These are phyloP conservation scores for Embiotoca jacksoni DNA, from an alignment of 2,113 vertebrate genomes.

Conservation along the genomic window DNA sequence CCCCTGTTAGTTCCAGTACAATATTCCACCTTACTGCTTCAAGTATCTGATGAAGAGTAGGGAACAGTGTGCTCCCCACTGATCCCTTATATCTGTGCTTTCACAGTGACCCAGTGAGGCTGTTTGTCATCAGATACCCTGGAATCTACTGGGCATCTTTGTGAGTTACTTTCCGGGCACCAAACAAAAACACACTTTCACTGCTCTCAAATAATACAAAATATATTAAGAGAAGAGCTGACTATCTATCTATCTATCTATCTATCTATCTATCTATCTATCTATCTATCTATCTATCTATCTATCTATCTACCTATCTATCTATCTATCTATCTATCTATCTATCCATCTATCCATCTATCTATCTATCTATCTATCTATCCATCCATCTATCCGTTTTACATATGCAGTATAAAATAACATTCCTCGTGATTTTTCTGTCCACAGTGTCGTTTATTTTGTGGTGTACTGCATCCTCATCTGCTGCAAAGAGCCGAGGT, in stretches of 20 bases:
- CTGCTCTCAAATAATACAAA: not conserved
- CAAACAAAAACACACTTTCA: not conserved
- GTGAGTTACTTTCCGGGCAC: slow-evolving; percentile 84
- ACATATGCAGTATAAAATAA: not conserved
- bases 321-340: too few species aligned
- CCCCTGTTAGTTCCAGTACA: not conserved
- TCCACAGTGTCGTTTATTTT: slow-evolving; percentile 89
- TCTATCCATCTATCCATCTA: too few species aligned
- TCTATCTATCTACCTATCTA: too few species aligned
- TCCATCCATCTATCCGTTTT: too few species aligned
- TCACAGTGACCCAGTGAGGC: slow-evolving; percentile 82
- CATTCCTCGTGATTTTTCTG: slow-evolving; percentile 41
- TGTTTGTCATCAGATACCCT: slow-evolving; percentile 83
- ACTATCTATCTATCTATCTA: too few species aligned
- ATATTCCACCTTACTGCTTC: slow-evolving; percentile 1
- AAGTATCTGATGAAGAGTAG: not conserved
- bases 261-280: too few species aligned
- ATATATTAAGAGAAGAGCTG: not conserved
- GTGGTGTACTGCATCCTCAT: slow-evolving; percentile 88
- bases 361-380: too few species aligned
- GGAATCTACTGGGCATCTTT: slow-evolving; percentile 90
- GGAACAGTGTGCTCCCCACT: not conserved
- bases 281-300: too few species aligned
- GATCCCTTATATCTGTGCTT: slow-evolving; percentile 34
- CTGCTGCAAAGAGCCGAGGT: slow-evolving; percentile 94